phyloP scores from a whole-genome alignment of 1,140 invertebrate genomes.

The Drosophila setifemur region DNA sequence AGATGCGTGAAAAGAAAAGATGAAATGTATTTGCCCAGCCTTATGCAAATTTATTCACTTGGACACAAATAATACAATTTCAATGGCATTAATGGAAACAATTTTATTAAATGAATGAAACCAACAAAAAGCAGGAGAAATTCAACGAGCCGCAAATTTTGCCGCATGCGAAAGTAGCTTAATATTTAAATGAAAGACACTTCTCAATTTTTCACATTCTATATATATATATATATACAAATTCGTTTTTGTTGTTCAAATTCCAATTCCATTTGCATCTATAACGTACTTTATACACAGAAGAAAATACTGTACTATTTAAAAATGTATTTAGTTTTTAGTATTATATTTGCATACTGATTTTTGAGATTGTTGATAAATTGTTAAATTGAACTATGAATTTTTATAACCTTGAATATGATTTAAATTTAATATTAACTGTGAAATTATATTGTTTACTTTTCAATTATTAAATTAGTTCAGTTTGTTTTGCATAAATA shows the following conservation, averaged over 20 bases:
- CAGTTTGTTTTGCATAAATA: too few relatives aligned
- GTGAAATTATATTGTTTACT: too few relatives aligned
- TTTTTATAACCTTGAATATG: too few relatives aligned
- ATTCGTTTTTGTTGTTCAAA: neutral
- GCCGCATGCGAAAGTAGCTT: conserved; percentile 56
- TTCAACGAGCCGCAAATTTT: conserved; percentile 55
- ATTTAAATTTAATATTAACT: too few relatives aligned
- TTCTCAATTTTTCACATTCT: neutral
- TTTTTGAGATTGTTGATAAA: too few relatives aligned
- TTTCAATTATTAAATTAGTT: too few relatives aligned
- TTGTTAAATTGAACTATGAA: too few relatives aligned
- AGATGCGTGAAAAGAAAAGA: conserved; percentile 46
- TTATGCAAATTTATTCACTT: conserved; percentile 70
- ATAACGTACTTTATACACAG: conserved; percentile 33
- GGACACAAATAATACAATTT: conserved; percentile 78
- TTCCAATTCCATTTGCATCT: conserved; percentile 4
- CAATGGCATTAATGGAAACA: conserved; percentile 72
- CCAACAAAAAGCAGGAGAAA: conserved; percentile 26
- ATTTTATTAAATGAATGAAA: conserved; percentile 76
- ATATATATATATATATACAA: too few relatives aligned
- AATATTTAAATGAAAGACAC: conserved; percentile 36
- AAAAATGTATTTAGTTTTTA: too few relatives aligned
- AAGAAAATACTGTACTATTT: neutral
- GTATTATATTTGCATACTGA: too few relatives aligned
- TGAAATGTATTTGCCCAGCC: conserved; percentile 31